A percentile compares a stretch with the other conserved stretches of the same genome.
These are phyloP conservation scores for Pogonomyrmex californicus DNA, from an alignment of 1,140 invertebrate genomes.

Conservation along the genomic window DNA sequence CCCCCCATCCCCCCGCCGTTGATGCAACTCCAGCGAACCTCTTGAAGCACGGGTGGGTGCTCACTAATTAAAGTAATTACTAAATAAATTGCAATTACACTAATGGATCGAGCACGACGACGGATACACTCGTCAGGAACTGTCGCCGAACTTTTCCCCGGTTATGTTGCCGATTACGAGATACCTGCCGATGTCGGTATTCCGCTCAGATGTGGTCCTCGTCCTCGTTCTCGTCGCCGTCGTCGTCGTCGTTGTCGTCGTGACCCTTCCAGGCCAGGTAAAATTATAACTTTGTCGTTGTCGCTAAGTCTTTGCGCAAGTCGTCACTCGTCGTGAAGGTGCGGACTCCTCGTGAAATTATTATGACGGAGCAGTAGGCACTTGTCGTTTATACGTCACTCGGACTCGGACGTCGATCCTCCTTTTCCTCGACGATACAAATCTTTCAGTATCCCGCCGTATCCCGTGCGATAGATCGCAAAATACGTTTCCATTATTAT, in stretches of 20 bases:
- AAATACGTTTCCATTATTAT: slow-evolving; percentile 8
- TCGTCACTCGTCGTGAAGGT: neutral
- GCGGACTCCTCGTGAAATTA: neutral
- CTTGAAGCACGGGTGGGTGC: slow-evolving; percentile 75
- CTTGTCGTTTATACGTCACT: neutral
- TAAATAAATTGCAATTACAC: slow-evolving; percentile 87
- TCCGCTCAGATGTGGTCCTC: slow-evolving; percentile 47
- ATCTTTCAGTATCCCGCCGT: slow-evolving; percentile 15
- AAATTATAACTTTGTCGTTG: slow-evolving; percentile 36
- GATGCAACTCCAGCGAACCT: slow-evolving; percentile 73
- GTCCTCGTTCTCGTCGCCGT: slow-evolving; percentile 7
- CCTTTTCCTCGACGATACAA: neutral
- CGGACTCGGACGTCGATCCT: neutral
- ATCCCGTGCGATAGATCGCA: neutral
- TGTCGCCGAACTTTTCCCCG: slow-evolving; percentile 76
- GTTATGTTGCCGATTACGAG: slow-evolving; percentile 76
- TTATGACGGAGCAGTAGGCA: neutral
- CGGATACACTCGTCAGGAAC: slow-evolving; percentile 76
- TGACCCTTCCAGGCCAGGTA: slow-evolving; percentile 11
- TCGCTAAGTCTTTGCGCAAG: neutral
- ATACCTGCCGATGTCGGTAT: slow-evolving; percentile 61
- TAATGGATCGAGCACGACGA: slow-evolving; percentile 83
- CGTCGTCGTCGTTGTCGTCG: neutral
- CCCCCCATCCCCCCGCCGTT: too few species aligned
- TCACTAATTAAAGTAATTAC: slow-evolving; percentile 87